A percentile compares a stretch with the other conserved stretches of the same genome.
These are phyloP conservation scores for Ceratina japonica DNA, from an alignment of 1,140 invertebrate species.

Conservation along the genomic window DNA sequence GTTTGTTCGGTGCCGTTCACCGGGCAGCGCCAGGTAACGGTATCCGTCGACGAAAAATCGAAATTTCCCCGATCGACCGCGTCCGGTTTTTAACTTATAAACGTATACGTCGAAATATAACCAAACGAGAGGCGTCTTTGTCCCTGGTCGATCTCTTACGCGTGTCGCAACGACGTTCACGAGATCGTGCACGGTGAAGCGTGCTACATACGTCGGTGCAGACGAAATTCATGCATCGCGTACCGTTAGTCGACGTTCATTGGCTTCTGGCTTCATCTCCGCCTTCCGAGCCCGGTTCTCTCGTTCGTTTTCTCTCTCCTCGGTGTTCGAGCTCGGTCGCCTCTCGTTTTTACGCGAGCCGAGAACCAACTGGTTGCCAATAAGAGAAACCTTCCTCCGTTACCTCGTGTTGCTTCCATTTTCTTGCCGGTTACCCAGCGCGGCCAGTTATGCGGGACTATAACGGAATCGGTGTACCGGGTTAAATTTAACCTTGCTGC, in stretches of 20 bases:
- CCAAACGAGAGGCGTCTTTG: slow-evolving; percentile 6
- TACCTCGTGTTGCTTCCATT: slow-evolving; percentile 47
- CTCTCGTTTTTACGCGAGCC: slow-evolving; percentile 8
- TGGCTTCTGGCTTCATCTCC: slow-evolving; percentile 71
- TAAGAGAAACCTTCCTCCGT: slow-evolving; percentile 48
- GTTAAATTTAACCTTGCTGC: slow-evolving; percentile 62
- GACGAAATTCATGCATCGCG: slow-evolving; percentile 71
- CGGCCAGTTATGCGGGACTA: slow-evolving; percentile 55
- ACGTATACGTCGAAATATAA: no score
- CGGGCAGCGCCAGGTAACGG: not conserved
- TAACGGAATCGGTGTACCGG: slow-evolving; percentile 60
- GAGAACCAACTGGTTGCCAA: slow-evolving; percentile 52
- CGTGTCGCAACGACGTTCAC: slow-evolving; percentile 40
- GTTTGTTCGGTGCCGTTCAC: not conserved
- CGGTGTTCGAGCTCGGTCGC: not conserved
- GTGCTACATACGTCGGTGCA: slow-evolving; percentile 16
- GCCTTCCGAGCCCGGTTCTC: slow-evolving; percentile 52
- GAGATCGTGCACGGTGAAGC: slow-evolving; percentile 14
- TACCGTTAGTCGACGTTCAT: slow-evolving; percentile 76
- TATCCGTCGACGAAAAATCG: not conserved
- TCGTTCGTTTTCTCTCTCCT: slow-evolving; percentile 39
- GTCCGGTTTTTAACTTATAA: no score
- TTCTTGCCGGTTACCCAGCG: slow-evolving; percentile 42
- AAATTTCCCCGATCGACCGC: not conserved
- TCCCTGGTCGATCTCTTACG: slow-evolving; percentile 19